A percentile compares a stretch with the other conserved stretches of the same genome.
These are phyloP conservation scores for Netelia inedita DNA, from an alignment of 2,888 invertebrate species.

Conservation along the genomic window DNA sequence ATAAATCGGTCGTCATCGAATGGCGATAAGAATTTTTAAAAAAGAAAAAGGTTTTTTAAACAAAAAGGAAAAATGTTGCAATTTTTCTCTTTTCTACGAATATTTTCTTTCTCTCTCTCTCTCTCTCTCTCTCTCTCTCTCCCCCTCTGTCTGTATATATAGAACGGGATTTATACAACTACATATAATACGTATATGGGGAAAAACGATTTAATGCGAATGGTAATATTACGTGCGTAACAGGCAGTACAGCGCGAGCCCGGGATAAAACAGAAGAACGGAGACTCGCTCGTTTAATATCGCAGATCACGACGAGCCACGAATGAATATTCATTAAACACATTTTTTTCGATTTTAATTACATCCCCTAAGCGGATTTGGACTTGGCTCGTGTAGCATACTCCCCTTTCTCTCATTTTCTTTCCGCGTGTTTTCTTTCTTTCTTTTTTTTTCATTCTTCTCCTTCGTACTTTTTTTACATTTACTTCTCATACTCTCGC, in stretches of 20 bases:
- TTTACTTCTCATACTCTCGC: constrained; percentile 70
- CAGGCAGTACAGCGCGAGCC: background rate
- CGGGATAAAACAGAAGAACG: constrained; percentile 52
- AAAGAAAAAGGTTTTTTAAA: no score
- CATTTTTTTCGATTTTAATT: constrained; percentile 84
- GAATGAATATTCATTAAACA: constrained; percentile 83
- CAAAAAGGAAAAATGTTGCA: no score
- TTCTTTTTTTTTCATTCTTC: constrained; percentile 22
- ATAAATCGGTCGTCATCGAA: constrained; percentile 26
- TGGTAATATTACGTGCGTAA: constrained; percentile 30
- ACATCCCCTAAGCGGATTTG: constrained; percentile 84
- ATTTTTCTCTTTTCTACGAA: no score
- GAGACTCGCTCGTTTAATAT: constrained; percentile 64
- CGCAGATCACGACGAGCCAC: constrained; percentile 63
- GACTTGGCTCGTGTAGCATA: constrained; percentile 77
- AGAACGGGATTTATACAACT: background rate
- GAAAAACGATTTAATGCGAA: constrained; percentile 35
- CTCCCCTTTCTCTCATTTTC: constrained; percentile 41
- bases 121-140: background rate
- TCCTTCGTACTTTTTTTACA: background rate
- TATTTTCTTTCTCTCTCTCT: background rate
- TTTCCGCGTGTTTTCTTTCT: constrained; percentile 47
- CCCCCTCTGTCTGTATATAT: background rate
- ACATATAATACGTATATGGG: background rate
- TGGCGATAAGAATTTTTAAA: constrained; percentile 30